phyloP scores from a whole-genome alignment of 1,140 invertebrate species.

The Panulirus ornatus region DNA sequence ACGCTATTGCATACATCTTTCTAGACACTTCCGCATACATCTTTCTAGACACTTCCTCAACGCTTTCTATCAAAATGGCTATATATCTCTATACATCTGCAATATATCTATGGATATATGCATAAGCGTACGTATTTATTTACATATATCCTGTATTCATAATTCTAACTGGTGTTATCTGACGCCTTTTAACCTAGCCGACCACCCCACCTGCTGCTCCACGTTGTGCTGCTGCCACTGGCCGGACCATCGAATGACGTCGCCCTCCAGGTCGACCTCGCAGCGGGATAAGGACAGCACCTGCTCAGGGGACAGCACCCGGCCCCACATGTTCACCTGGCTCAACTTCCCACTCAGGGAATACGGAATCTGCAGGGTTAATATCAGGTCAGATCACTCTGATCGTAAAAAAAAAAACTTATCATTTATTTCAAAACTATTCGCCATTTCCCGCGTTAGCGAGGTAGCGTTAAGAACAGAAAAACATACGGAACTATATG shows the following conservation, averaged over 20 bases:
- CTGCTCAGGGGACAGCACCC: slow-evolving; percentile 23
- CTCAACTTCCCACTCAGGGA: slow-evolving; percentile 55
- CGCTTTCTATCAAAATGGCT: no score
- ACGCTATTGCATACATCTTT: no score
- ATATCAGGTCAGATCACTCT: not conserved
- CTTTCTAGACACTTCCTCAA: no score
- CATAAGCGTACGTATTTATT: no score
- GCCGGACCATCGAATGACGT: slow-evolving; percentile 47
- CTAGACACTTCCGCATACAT: no score
- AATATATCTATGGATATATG: no score
- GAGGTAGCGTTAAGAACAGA: no score
- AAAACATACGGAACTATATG: not conserved
- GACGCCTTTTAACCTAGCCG: no score
- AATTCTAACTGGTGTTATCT: no score
- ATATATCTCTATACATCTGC: no score
- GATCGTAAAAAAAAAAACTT: not conserved
- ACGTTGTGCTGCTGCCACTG: slow-evolving; percentile 29
- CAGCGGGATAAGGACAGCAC: slow-evolving; percentile 21
- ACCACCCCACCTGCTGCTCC: slow-evolving; percentile 17
- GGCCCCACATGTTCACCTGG: slow-evolving; percentile 61
- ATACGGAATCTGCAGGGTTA: slow-evolving; percentile 17
- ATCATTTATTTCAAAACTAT: not conserved
- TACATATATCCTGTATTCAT: no score
- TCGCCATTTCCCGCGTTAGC: no score
- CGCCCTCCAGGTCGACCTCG: slow-evolving; percentile 48